Evolutionary conservation across 2,888 invertebrate species (phyloP).

Genomic region (Polydrusus tereticollis): DNA sequence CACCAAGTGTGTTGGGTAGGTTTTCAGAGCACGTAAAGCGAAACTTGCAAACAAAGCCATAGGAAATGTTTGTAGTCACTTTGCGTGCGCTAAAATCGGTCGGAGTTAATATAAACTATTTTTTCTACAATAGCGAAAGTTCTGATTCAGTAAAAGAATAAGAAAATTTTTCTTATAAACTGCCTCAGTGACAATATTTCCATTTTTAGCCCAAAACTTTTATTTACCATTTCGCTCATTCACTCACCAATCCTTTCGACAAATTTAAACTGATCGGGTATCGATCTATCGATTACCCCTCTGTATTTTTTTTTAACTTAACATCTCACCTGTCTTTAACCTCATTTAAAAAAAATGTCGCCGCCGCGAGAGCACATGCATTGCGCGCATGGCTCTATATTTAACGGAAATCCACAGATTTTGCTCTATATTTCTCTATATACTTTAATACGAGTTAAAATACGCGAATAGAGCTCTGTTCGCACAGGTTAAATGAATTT

Average conservation of each 20-base stretch:
- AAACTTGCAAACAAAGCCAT: no score
- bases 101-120: no score
- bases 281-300: slow-evolving; percentile 46
- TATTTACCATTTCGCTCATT: not conserved
- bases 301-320: slow-evolving; percentile 58
- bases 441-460: slow-evolving; percentile 52
- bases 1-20: no score
- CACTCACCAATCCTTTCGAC: not conserved
- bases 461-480: slow-evolving; percentile 58
- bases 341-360: slow-evolving; percentile 62
- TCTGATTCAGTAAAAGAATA: no score
- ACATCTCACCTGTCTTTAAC: slow-evolving; percentile 67
- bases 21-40: no score
- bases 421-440: slow-evolving; percentile 37
- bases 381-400: slow-evolving; percentile 67
- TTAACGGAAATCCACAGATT: slow-evolving; percentile 39
- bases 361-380: slow-evolving; percentile 65
- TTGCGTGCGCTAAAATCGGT: no score
- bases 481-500: slow-evolving; percentile 62
- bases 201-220: not conserved
- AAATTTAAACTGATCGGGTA: not conserved
- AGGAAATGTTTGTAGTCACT: no score
- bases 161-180: no score
- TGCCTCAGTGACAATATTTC: no score
- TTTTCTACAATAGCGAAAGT: no score